Evolutionary conservation across 53 echinoderm and acorn worm genomes (phyloP).

Genomic region (Stichopus horrens): DNA sequence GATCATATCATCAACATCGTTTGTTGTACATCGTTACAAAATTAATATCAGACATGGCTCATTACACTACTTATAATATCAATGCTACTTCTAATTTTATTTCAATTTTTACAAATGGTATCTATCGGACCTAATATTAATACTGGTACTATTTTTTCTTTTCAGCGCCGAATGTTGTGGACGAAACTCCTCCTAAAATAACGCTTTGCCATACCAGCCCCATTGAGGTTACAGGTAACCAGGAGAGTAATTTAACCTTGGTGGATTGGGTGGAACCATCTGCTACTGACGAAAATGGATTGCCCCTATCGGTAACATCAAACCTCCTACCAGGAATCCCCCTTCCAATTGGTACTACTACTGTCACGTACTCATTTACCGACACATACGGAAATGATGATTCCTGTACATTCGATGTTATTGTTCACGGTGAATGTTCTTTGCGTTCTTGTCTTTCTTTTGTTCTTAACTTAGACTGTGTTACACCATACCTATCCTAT

Average conservation of each 20-base stretch:
- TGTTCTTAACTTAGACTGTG: too few species aligned
- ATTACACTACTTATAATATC: too few species aligned
- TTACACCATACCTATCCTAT: too few species aligned
- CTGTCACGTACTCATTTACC: constrained; percentile 7
- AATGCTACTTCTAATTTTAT: too few species aligned
- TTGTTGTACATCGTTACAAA: too few species aligned
- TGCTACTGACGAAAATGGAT: constrained; percentile 18
- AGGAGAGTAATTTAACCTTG: neutral
- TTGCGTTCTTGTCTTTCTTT: neutral
- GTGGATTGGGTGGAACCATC: constrained; percentile 24
- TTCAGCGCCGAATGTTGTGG: neutral
- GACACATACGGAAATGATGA: neutral
- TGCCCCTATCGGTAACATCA: neutral
- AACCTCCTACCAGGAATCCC: neutral
- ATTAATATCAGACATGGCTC: too few species aligned
- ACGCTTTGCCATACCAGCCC: neutral
- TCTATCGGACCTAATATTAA: too few species aligned
- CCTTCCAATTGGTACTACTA: constrained; percentile 11
- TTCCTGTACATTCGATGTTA: constrained; percentile 16
- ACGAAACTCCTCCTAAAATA: constrained; percentile 1
- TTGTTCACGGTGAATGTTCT: constrained; percentile 8
- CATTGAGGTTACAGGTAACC: neutral
- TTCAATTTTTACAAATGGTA: too few species aligned
- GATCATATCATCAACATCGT: too few species aligned
- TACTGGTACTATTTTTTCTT: neutral